These are phyloP conservation scores for Pristionchus entomophagus DNA, from an alignment of 2,888 invertebrate species.

Conservation along the genomic window DNA sequence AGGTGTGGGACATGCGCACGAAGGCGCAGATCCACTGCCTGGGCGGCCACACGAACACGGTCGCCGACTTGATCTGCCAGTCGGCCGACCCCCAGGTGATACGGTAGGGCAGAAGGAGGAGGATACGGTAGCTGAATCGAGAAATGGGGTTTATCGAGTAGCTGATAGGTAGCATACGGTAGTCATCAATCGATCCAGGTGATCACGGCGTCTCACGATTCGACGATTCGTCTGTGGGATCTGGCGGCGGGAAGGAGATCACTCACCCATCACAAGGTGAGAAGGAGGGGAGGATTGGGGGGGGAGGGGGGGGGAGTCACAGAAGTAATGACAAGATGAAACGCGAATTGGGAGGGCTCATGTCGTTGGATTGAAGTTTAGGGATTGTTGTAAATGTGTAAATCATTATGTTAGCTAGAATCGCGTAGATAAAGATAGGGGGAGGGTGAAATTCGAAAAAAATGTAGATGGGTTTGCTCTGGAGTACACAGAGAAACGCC, in stretches of 20 bases:
- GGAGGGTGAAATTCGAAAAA: too few relatives aligned
- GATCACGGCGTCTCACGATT: constrained; percentile 85
- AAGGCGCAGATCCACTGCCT: constrained; percentile 98
- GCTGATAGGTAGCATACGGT: neutral
- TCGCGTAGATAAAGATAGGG: too few relatives aligned
- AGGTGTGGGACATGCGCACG: constrained; percentile 97
- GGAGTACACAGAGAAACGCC: too few relatives aligned
- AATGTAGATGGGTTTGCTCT: too few relatives aligned
- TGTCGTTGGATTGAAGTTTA: too few relatives aligned
- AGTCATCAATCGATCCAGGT: constrained; percentile 54
- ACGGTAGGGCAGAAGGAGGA: neutral
- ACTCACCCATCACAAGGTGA: constrained; percentile 92
- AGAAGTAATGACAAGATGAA: neutral
- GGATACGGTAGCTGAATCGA: neutral
- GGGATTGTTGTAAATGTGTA: too few relatives aligned
- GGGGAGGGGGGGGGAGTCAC: neutral
- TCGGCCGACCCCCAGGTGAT: constrained; percentile 89
- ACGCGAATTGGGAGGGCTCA: neutral
- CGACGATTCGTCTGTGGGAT: constrained; percentile 97
- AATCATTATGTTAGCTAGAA: too few relatives aligned
- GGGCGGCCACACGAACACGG: constrained; percentile 95
- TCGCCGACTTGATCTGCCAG: constrained; percentile 94
- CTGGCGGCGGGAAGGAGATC: constrained; percentile 96
- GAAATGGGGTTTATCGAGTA: neutral
- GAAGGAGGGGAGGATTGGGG: neutral